These are phyloP conservation scores for Phlogophora meticulosa DNA, from an alignment of 2,888 invertebrate genomes.

Conservation along the genomic window DNA sequence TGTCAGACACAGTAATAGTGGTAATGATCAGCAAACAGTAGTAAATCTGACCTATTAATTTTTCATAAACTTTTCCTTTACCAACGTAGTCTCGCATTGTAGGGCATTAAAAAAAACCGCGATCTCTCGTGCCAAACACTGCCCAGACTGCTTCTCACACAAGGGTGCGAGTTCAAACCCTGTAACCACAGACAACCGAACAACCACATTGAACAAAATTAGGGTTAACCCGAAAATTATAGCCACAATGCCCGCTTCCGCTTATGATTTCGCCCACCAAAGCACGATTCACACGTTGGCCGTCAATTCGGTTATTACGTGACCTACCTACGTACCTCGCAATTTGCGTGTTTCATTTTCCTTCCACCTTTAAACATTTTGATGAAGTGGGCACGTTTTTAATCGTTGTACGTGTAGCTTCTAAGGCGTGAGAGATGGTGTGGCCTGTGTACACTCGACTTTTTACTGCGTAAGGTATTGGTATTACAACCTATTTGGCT, in stretches of 20 bases:
- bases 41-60: too few relatives aligned
- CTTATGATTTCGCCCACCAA: conserved; percentile 15
- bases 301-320: conserved; percentile 56
- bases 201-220: conserved; percentile 34
- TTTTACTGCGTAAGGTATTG: conserved; percentile 10
- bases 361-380: conserved; percentile 17
- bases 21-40: too few relatives aligned
- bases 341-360: conserved; percentile 51
- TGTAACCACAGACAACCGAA: conserved; percentile 40
- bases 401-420: conserved; percentile 24
- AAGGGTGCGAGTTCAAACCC: conserved; percentile 32
- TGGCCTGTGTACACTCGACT: neutral
- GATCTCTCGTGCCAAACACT: neutral
- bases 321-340: conserved; percentile 54
- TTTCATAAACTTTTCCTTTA: too few relatives aligned
- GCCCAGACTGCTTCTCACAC: neutral
- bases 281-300: conserved; percentile 47
- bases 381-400: conserved; percentile 24
- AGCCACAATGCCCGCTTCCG: conserved; percentile 8
- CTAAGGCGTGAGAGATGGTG: neutral
- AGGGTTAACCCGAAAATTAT: conserved; percentile 34
- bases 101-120: conserved; percentile 28
- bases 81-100: too few relatives aligned
- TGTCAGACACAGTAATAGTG: too few relatives aligned
- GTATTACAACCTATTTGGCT: neutral